Conservation (phyloP, 2,888 invertebrate species). For the Megastigmus dorsalis region DNA sequence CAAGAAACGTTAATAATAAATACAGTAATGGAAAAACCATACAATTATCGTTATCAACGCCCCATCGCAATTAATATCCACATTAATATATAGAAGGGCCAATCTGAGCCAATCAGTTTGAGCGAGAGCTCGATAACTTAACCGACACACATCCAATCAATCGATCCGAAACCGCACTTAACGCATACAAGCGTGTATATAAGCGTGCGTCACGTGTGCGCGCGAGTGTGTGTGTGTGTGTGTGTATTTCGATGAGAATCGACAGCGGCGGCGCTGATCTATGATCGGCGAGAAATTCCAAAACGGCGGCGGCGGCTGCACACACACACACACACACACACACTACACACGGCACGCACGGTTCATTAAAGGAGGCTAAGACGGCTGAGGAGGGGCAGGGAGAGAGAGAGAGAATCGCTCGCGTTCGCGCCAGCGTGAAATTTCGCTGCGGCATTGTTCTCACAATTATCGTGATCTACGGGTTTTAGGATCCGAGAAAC, state of each 20-base stretch:
- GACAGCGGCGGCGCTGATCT: slow-evolving; percentile 9
- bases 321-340: slow-evolving; percentile 15
- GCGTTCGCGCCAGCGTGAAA: slow-evolving; percentile 36
- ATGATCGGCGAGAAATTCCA: slow-evolving; percentile 33
- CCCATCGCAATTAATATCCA: too few relatives aligned
- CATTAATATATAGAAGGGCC: too few relatives aligned
- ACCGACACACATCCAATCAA: not conserved
- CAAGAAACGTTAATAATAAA: too few relatives aligned
- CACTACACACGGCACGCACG: not conserved
- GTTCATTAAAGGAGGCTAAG: not conserved
- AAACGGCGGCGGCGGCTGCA: slow-evolving; percentile 3
- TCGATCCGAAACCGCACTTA: not conserved
- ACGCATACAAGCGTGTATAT: too few relatives aligned
- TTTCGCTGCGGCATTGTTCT: slow-evolving; percentile 71
- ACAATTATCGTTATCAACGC: too few relatives aligned
- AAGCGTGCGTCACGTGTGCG: too few relatives aligned
- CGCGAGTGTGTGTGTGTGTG: too few relatives aligned
- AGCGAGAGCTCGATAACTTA: not conserved
- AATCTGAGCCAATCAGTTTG: not conserved
- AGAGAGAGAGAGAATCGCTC: not conserved
- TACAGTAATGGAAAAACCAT: too few relatives aligned
- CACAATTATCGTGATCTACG: slow-evolving; percentile 75
- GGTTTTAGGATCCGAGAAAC: slow-evolving; percentile 70
- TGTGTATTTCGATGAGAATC: slow-evolving; percentile 4
- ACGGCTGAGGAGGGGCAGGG: not conserved